Evolutionary conservation across 2,888 invertebrate genomes (phyloP), one percentile per base, ranked within the genome.

Genomic region (Nebria brevicollis): DNA sequence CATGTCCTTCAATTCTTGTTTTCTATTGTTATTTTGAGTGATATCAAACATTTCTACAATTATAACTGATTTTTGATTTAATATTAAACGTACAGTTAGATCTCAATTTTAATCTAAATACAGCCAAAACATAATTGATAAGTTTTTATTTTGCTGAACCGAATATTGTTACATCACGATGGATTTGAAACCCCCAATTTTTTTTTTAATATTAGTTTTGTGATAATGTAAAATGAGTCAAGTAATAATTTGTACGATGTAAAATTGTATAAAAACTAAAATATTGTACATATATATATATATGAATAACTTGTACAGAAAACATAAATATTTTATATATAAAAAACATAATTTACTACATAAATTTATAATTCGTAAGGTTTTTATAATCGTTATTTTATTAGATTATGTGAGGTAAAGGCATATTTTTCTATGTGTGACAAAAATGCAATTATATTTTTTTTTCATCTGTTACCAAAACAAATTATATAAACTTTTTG

Each of bases 401-500:
- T 54, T 54, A 54, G 54, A 13, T 54, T 54, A 54, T 54, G 34
- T 34, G 34, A 34, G 34, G 34, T 34, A 34, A 34, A 8, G 26
- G 68, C 26, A 68, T 68, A 68, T 25, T 68, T 25, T 26, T 25
- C 15, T 68, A 68, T 68, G 20, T 25, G 0, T 68, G 7, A 68
- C 20, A 68, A n/a, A 68, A n/a, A 26, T 68, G 10, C 68, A 68
- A 26, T 25, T 25, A 68, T 68, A 68, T 68, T 25, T 68, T 20
- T 68, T 20, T 68, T 68, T 68, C 68, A 68, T 68, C 20, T 68
- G 20, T 68, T 68, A 68, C 68, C 26, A 68, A 68, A 68, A 8
- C 13, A 26, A 68, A 10, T 13, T 8, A 25, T 68, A 68, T 68
- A 68, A 66, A 66, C 15, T 68, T 68, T 68, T 68, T 20, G 54